These are phyloP conservation scores for Drosophila mimetica DNA, from an alignment of 2,888 invertebrate genomes.

Conservation along the genomic window DNA sequence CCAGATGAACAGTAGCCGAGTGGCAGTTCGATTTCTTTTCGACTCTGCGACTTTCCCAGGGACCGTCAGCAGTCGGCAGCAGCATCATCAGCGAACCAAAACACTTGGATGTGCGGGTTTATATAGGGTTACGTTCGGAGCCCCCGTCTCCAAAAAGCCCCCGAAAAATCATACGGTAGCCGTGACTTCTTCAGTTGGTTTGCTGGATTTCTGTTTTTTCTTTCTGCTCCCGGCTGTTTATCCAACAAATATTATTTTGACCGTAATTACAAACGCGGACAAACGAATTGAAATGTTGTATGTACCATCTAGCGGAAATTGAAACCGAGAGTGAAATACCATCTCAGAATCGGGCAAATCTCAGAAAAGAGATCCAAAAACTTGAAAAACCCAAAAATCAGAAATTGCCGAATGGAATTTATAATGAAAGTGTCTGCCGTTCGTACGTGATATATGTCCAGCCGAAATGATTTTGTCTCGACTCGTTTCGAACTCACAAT, in stretches of 20 bases:
- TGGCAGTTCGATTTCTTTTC: constrained; percentile 28
- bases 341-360: constrained; percentile 16
- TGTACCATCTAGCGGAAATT: constrained; percentile 37
- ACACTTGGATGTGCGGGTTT: constrained; percentile 42
- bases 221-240: constrained; percentile 78
- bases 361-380: neutral
- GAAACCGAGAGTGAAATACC: constrained; percentile 74
- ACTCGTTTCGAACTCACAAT: constrained; percentile 37
- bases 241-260: constrained; percentile 81
- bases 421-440: constrained; percentile 59
- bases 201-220: constrained; percentile 61
- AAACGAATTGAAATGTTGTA: constrained; percentile 35
- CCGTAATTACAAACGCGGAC: constrained; percentile 74
- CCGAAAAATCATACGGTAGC: constrained; percentile 30
- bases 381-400: constrained; percentile 11
- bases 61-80: constrained; percentile 15
- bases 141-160: neutral
- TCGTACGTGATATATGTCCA: constrained; percentile 75
- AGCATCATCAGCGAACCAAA: constrained; percentile 33
- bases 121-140: neutral
- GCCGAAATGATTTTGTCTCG: constrained; percentile 67
- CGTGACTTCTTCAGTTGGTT: constrained; percentile 32
- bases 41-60: constrained; percentile 36
- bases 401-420: constrained; percentile 59
- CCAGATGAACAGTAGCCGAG: constrained; percentile 74